Evolutionary conservation across 2,797 vertebrate genomes (phyloP).

Genomic region (Lepus townsendii): DNA sequence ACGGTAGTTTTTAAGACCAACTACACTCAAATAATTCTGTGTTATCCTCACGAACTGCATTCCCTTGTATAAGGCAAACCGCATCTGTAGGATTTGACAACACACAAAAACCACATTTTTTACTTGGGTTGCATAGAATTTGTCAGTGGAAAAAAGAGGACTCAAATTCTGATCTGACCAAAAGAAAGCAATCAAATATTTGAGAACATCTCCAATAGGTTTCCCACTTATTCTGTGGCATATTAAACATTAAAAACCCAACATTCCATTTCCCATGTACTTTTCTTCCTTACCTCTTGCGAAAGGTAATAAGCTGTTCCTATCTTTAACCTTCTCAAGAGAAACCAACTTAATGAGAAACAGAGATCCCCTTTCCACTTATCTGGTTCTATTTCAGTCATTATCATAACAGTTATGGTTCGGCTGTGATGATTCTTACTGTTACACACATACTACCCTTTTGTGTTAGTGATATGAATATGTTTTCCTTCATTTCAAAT

Average conservation of each 20-base stretch:
- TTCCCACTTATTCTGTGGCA: background rate
- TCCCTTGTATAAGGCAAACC: background rate
- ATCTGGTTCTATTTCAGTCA: background rate
- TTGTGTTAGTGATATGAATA: background rate
- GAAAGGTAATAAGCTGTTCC: background rate
- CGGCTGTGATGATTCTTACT: background rate
- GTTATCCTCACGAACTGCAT: background rate
- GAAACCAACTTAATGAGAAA: background rate
- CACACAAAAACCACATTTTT: background rate
- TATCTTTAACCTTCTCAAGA: background rate
- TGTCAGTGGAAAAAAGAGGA: background rate
- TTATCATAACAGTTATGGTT: rapidly evolving
- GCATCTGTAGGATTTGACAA: background rate
- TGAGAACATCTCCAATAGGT: background rate
- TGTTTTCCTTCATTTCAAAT: background rate
- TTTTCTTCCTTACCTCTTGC: background rate
- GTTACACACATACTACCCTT: background rate
- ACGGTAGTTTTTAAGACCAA: background rate
- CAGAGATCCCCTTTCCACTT: background rate
- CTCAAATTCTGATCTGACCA: background rate
- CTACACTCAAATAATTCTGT: background rate
- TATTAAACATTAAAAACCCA: background rate
- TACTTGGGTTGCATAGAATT: background rate
- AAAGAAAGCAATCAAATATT: background rate
- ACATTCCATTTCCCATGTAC: background rate